Evolutionary conservation across 2,888 invertebrate species (phyloP).

Genomic region (Drosophila antonietae): DNA sequence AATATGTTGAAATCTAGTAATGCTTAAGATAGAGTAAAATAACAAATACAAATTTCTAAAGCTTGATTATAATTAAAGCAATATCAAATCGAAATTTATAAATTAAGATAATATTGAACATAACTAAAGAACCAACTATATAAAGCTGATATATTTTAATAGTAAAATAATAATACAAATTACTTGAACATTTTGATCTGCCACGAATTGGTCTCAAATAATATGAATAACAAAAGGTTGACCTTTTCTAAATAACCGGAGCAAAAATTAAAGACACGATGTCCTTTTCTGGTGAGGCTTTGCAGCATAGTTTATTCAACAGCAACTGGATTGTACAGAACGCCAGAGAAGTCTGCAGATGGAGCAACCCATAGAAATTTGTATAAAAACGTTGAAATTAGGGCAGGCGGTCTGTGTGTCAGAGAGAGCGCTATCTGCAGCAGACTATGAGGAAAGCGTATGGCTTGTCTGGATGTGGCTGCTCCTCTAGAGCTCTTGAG

Average conservation of each 20-base stretch:
- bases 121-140: too few species aligned
- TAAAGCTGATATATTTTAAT: too few species aligned
- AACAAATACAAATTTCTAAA: too few species aligned
- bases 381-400: slow-evolving; percentile 53
- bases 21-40: too few species aligned
- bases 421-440: slow-evolving; percentile 23
- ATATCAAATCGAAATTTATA: too few species aligned
- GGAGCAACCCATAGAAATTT: slow-evolving; percentile 7
- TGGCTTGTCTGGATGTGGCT: slow-evolving; percentile 18
- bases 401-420: slow-evolving; percentile 75
- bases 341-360: not conserved
- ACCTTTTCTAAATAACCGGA: not conserved
- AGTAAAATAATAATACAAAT: not conserved
- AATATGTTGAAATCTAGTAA: too few species aligned
- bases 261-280: not conserved
- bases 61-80: too few species aligned
- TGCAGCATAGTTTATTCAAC: not conserved
- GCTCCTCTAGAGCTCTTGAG: slow-evolving; percentile 66
- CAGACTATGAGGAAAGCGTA: slow-evolving; percentile 10
- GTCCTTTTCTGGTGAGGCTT: not conserved
- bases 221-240: not conserved
- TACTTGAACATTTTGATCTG: not conserved
- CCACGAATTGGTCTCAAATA: not conserved
- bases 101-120: too few species aligned
- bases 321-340: not conserved